Percentiles rank a stretch among this genome's conserved stretches.
phyloP scores from a whole-genome alignment of 2,888 invertebrate species.

The Chaetogeoica ovagalla region DNA sequence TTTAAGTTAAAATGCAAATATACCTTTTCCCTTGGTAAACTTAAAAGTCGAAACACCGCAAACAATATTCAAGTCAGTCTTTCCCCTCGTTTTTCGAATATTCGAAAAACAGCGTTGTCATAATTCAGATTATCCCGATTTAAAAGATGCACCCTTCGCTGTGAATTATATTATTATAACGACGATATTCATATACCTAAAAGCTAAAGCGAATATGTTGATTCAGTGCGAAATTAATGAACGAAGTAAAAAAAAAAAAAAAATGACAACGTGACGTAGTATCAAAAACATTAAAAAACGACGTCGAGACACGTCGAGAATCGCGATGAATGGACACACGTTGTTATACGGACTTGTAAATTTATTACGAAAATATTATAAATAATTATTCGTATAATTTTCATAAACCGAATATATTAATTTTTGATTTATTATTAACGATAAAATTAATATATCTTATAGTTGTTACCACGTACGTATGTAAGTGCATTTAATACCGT shows the following conservation, averaged over 20 bases:
- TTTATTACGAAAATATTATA: no score
- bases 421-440: no score
- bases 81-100: conserved; percentile 12
- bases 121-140: conserved; percentile 3
- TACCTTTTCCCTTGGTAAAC: not conserved
- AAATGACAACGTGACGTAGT: not conserved
- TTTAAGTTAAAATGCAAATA: conserved; percentile 43
- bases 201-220: not conserved
- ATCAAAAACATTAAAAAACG: not conserved
- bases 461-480: no score
- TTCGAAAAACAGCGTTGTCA: not conserved
- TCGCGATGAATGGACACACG: not conserved
- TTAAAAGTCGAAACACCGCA: conserved; percentile 13
- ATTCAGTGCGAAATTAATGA: conserved; percentile 4
- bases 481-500: no score
- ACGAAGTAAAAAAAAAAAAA: not conserved
- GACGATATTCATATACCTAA: not conserved
- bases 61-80: conserved; percentile 21
- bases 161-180: conserved; percentile 16
- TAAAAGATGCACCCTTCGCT: not conserved
- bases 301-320: not conserved
- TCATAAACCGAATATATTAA: no score
- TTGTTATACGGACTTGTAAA: not conserved
- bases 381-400: no score
- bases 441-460: no score